phyloP scores from a whole-genome alignment of 2,888 invertebrate genomes.

The Aromia moschata region DNA sequence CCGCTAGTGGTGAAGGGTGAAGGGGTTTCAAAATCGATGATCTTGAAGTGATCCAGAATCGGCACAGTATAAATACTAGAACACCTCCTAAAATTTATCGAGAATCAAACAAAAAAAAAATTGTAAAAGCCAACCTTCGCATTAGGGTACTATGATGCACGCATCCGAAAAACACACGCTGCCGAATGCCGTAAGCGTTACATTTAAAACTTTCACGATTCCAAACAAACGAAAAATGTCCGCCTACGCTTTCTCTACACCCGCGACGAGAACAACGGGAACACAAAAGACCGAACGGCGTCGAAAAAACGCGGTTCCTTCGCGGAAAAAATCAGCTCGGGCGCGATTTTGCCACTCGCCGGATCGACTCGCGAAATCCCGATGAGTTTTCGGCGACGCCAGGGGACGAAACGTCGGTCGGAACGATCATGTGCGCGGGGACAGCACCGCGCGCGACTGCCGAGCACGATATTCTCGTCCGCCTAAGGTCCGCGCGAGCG shows the following conservation, averaged over 20 bases:
- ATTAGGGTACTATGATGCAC: too few relatives aligned
- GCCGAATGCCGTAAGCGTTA: background rate
- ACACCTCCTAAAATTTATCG: too few relatives aligned
- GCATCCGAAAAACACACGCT: conserved; percentile 20
- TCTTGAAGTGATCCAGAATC: too few relatives aligned
- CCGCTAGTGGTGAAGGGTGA: too few relatives aligned
- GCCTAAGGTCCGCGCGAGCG: conserved; percentile 53
- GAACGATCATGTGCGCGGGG: conserved; percentile 51
- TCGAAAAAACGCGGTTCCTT: too few relatives aligned
- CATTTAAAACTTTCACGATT: conserved; percentile 17
- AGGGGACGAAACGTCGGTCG: conserved; percentile 30
- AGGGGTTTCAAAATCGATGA: too few relatives aligned
- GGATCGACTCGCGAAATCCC: background rate
- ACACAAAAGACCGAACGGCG: conserved; percentile 1
- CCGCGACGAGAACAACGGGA: conserved; percentile 5
- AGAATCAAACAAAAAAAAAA: too few relatives aligned
- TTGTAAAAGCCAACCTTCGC: too few relatives aligned
- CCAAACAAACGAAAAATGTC: conserved; percentile 4
- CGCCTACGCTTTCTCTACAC: background rate
- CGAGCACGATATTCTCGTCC: conserved; percentile 49
- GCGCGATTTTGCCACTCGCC: background rate
- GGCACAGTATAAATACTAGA: too few relatives aligned
- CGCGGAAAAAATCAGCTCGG: conserved; percentile 1
- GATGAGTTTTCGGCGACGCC: background rate
- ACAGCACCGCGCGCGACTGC: conserved; percentile 51